Base-by-base conservation (phyloP, 1,140 invertebrate species). In the Anadara kagoshimensis region DNA sequence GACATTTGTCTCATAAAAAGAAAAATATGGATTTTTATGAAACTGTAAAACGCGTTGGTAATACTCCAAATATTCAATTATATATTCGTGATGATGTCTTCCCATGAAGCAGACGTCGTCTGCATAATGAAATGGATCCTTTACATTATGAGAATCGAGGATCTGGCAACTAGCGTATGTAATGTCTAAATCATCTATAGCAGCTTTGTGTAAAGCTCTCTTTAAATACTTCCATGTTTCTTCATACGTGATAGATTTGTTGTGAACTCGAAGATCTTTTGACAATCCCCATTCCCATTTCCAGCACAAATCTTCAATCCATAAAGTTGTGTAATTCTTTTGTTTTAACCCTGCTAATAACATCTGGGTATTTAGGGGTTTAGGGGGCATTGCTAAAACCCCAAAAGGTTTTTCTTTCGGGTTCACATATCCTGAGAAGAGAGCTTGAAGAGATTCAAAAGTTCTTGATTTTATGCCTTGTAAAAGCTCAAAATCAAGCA, bases 291-390 rank as follows among this genome's bases (percentile, higher is more conserved):
- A 88, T 71, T 88, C 86, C 86, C 86, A 88, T 10, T 69, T 71
- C 68, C 83, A 87, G 67, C 87, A 89, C 43, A 88, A 58, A 75
- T 89, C 87, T 61, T 89, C 87, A 26, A 87, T 63, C 83, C 81
- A 88, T n/a, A 88, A 72, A 36, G 82, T 89, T 47, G 56, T 68
- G 51, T 85, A 89, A 10, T 82, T 83, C 29, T 51, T 53, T 12
- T 78, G 45, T 59, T 82, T 83, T 49, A 84, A 81, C 16, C 66
- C 73, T 43, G 63, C 54, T 36, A 87, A 75, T 36, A 88, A 43
- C n/a, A 57, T 53, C 51, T 83, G 73, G 8, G 80, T 47, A 12
- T 78, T 72, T 14, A 89, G 73, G 16, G 82, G 81, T n/a, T 74
- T 62, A 36, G 65, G 70, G 2, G 86, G 84, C 47, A 83, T 72